Percentiles rank a stretch among this genome's conserved stretches.
Conservation (phyloP, 2,888 invertebrate species). For the Drosophila algonquin region DNA sequence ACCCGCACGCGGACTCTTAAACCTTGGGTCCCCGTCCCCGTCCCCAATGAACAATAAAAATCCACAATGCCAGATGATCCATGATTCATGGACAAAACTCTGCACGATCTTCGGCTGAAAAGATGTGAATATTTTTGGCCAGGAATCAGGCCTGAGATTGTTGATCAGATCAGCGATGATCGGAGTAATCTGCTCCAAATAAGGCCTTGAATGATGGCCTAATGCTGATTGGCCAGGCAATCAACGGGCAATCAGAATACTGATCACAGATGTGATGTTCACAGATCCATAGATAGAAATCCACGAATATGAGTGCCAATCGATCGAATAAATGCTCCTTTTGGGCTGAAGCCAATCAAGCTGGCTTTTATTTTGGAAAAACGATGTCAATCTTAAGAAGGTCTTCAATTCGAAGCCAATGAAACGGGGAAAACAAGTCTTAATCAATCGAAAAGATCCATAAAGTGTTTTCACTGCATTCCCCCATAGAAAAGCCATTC, state of each 20-base stretch:
- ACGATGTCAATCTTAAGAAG: background rate
- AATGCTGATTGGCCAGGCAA: slow-evolving; percentile 34
- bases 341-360: background rate
- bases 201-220: slow-evolving; percentile 28
- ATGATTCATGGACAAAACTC: slow-evolving; percentile 42
- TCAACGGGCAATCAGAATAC: slow-evolving; percentile 31
- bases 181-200: slow-evolving; percentile 33
- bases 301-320: slow-evolving; percentile 20
- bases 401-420: background rate
- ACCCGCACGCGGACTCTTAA: background rate
- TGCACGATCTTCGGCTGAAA: slow-evolving; percentile 24
- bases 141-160: slow-evolving; percentile 15
- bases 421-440: slow-evolving; percentile 8
- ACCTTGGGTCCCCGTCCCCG: background rate
- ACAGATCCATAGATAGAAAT: slow-evolving; percentile 24
- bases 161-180: slow-evolving; percentile 4
- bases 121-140: slow-evolving; percentile 25
- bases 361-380: slow-evolving; percentile 5
- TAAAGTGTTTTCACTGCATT: background rate
- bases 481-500: slow-evolving; percentile 10
- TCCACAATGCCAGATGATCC: slow-evolving; percentile 33
- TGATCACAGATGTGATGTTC: slow-evolving; percentile 10
- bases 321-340: background rate
- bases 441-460: background rate
- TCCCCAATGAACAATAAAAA: slow-evolving; percentile 36